Conservation (phyloP, 2,113 vertebrate genomes). For the Notiomystis cincta region DNA sequence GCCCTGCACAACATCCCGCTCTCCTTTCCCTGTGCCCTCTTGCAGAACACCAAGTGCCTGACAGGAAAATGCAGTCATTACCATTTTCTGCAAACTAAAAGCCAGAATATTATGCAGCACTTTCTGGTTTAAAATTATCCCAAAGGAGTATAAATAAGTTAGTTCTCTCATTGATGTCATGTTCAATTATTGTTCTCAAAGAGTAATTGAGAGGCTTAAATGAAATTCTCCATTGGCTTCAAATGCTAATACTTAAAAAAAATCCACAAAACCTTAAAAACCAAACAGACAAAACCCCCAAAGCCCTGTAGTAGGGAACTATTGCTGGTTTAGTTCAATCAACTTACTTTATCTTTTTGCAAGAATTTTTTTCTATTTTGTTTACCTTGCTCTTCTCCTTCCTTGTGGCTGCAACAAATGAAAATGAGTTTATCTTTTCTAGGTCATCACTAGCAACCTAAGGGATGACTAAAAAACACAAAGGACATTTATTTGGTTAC, state of each 20-base stretch:
- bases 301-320: neutral
- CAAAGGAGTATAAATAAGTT: neutral
- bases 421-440: neutral
- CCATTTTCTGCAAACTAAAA: neutral
- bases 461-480: neutral
- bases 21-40: neutral
- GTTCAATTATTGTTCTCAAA: conserved; percentile 27
- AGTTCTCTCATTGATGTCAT: neutral
- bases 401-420: neutral
- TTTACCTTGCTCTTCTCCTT: neutral
- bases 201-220: neutral
- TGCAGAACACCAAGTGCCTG: neutral
- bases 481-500: neutral
- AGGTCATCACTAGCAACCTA: neutral
- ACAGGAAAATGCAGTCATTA: neutral
- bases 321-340: neutral
- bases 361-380: neutral
- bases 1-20: rapidly evolving
- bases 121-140: conserved; percentile 29
- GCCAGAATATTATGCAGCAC: neutral
- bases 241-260: neutral
- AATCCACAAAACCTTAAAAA: neutral
- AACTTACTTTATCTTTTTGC: neutral
- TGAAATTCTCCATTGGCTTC: neutral
- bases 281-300: neutral